phyloP scores from a whole-genome alignment of 1,140 invertebrate species.

The Teleogryllus occipitalis region DNA sequence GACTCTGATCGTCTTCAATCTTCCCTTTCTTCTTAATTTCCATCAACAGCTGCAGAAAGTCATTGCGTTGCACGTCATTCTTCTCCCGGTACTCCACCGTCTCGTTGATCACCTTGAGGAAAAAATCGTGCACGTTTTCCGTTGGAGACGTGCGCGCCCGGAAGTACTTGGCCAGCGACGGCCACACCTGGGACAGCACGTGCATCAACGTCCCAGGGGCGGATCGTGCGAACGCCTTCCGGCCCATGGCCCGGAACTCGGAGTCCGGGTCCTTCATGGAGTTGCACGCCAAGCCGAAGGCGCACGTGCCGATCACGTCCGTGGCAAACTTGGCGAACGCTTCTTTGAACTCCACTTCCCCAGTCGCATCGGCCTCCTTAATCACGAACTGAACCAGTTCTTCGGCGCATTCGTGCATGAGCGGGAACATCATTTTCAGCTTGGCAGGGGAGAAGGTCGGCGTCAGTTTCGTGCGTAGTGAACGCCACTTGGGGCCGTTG shows the following conservation, averaged over 20 bases:
- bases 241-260: conserved; percentile 40
- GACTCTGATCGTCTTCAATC: conserved; percentile 25
- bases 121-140: conserved; percentile 33
- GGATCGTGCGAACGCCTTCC: conserved; percentile 29
- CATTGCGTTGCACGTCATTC: conserved; percentile 40
- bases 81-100: conserved; percentile 40
- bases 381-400: conserved; percentile 36
- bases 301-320: conserved; percentile 47
- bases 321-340: conserved; percentile 41
- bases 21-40: conserved; percentile 34
- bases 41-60: conserved; percentile 49
- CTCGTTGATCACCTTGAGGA: conserved; percentile 36
- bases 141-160: conserved; percentile 6
- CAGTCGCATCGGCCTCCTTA: conserved; percentile 31
- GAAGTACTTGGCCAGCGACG: conserved; percentile 14
- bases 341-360: conserved; percentile 40
- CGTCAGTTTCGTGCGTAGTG: conserved; percentile 30
- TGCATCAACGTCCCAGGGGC: conserved; percentile 25
- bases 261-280: conserved; percentile 41
- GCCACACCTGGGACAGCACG: conserved; percentile 26
- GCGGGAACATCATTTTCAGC: conserved; percentile 30
- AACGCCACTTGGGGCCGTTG: conserved; percentile 32
- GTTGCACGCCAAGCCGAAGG: conserved; percentile 49
- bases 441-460: conserved; percentile 35
- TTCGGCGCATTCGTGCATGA: conserved; percentile 33